Percentiles rank a stretch among this genome's conserved stretches.
These are phyloP conservation scores for Eupelmus urozonus DNA, from an alignment of 2,888 invertebrate genomes.

Conservation along the genomic window DNA sequence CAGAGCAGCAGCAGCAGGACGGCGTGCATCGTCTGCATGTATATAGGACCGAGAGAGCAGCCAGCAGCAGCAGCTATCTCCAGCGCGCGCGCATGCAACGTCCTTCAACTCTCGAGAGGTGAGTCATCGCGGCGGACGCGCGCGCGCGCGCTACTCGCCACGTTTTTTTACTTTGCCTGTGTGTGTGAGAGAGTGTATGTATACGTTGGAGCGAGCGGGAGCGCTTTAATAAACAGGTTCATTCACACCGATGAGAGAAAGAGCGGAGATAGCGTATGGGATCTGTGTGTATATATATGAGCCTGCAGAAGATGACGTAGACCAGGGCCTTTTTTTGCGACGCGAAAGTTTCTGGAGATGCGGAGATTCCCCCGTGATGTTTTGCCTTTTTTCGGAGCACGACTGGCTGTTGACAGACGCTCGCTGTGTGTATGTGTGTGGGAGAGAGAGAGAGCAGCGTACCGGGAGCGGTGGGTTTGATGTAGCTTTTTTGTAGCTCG, in stretches of 20 bases:
- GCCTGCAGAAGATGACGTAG: too few species aligned
- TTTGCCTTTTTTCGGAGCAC: not conserved
- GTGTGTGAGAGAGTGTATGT: constrained; percentile 3
- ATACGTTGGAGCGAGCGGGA: too few species aligned
- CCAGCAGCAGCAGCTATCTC: constrained; percentile 36
- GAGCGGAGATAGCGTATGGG: not conserved
- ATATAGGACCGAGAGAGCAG: constrained; percentile 4
- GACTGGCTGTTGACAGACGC: not conserved
- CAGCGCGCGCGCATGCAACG: constrained; percentile 34
- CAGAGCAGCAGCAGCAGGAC: not conserved
- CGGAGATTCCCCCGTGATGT: too few species aligned
- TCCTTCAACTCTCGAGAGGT: constrained; percentile 53
- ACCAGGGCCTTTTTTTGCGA: not conserved
- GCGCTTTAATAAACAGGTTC: constrained; percentile 40
- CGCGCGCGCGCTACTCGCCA: constrained; percentile 8
- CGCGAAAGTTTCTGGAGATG: not conserved
- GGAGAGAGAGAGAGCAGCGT: too few species aligned
- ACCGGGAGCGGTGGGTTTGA: too few species aligned
- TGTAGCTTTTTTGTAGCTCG: too few species aligned
- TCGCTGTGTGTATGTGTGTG: too few species aligned
- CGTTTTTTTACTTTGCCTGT: constrained; percentile 31
- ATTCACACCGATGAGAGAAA: constrained; percentile 10
- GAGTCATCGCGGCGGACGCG: constrained; percentile 48
- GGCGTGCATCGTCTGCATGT: too few species aligned
- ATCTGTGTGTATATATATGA: too few species aligned